Conservation (phyloP, 2,113 vertebrate species). For the Myodes glareolus region DNA sequence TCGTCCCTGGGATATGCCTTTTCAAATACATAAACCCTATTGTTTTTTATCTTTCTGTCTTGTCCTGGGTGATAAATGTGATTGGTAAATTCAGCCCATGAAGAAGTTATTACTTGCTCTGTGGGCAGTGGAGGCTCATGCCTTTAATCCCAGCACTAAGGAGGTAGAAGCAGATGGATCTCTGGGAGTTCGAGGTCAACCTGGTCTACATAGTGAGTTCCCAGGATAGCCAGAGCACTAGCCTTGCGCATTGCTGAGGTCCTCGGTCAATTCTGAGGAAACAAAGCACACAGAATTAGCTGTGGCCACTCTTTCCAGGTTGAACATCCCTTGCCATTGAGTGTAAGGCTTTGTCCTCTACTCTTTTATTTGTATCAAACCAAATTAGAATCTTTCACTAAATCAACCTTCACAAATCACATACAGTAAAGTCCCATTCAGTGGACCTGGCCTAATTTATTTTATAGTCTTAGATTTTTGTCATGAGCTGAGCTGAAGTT, state of each 20-base stretch:
- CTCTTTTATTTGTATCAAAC: slow-evolving; percentile 9
- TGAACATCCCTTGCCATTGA: not conserved
- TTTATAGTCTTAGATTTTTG: not conserved
- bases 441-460: not conserved
- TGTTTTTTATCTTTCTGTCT: not conserved
- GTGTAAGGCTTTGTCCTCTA: not conserved
- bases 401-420: not conserved
- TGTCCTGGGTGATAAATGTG: not conserved
- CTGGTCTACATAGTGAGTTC: not conserved
- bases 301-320: not conserved
- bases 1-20: not conserved
- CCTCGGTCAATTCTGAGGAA: not conserved
- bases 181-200: not conserved
- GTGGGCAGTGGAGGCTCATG: accelerated
- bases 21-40: not conserved
- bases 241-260: not conserved
- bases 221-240: not conserved
- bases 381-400: slow-evolving; percentile 16
- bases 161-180: not conserved
- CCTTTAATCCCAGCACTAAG: not conserved
- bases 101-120: not conserved
- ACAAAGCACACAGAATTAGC: not conserved
- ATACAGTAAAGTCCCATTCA: not conserved
- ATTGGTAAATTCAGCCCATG: not conserved
- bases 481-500: not conserved